Evolutionary conservation across 2,113 vertebrate genomes (phyloP).

Genomic region (Hiodon tergisus): DNA sequence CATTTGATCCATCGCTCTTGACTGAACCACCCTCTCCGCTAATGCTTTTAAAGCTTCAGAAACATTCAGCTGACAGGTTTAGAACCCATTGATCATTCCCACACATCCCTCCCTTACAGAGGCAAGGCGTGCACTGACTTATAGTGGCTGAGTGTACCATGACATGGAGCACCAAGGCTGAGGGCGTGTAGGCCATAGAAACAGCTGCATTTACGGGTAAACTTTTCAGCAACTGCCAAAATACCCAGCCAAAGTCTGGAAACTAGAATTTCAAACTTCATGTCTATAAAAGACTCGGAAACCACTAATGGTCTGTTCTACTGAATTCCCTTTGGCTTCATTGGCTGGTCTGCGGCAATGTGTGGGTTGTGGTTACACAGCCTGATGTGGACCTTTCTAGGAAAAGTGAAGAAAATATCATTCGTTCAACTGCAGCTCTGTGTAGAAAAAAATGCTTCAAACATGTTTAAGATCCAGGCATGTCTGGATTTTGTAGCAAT

Average conservation of each 20-base stretch:
- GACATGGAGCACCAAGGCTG: no score
- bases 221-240: no score
- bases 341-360: not conserved
- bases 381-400: slow-evolving; percentile 34
- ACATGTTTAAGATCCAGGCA: not conserved
- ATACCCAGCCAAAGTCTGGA: not conserved
- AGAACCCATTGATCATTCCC: slow-evolving; percentile 40
- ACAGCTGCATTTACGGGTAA: no score
- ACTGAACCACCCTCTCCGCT: slow-evolving; percentile 26
- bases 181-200: no score
- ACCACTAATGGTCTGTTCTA: slow-evolving; percentile 43
- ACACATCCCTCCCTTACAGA: slow-evolving; percentile 31
- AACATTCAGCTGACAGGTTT: slow-evolving; percentile 43
- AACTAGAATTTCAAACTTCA: slow-evolving; percentile 35
- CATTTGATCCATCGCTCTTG: slow-evolving; percentile 20
- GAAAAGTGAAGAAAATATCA: slow-evolving; percentile 21
- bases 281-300: slow-evolving; percentile 39
- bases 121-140: slow-evolving; percentile 11
- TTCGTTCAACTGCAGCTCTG: not conserved
- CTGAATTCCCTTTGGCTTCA: slow-evolving; percentile 8
- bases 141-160: no score
- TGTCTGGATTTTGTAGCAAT: no score
- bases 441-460: no score
- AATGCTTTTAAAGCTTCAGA: slow-evolving; percentile 34
- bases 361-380: slow-evolving; percentile 24